Base-by-base conservation (phyloP, 2,888 invertebrate species). In the Mycalesis mineus region DNA sequence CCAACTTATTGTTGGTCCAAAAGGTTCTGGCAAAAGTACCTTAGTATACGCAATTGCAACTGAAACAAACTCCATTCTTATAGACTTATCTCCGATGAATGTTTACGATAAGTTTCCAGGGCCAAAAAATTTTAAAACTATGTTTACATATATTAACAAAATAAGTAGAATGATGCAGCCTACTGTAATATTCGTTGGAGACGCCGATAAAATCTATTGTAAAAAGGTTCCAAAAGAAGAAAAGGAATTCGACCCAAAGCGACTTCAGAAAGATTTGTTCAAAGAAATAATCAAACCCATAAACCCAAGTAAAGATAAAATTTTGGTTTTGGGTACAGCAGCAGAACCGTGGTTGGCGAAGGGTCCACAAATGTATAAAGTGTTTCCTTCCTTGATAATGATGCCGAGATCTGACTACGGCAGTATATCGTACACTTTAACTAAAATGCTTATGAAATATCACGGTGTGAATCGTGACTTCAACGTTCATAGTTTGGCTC, bases 1-100 rank as follows among this genome's bases (percentile, higher is more conserved):
- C 0, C 91, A 95, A 17, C 77, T 95, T 52, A 84, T 96, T 17
- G 92, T 92, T 29, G 96, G 96, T 0, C 93, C 95, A 0, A 86
- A 91, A 49, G 91, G 91, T 29, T 88, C 91, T 36, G 96, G 96
- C 0, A 96, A 96, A 78, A 92, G 91, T 69, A 90, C 94, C 61
- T 78, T 96, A 53, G 91, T 93, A 0, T 91, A 95, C 68, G 94
- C 95, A 0, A 88, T 96, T 29, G 95, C 95, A 64, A 92, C 92
- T 1, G 95, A 95, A 81, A 91, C 94, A 0, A 93, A 93, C 50
- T 93, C 95, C 4, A 92, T 95, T 41, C 77, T 96, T 11, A 94
- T 96, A 73, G 95, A 96, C 70, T 80, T 96, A 11, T 93, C 95
- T 0, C 93, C 95, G 0, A 81, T 91, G 44, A 92, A 92, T 65